Percentiles rank a stretch among this genome's conserved stretches.
phyloP scores from a whole-genome alignment of 2,888 invertebrate genomes.

The Aplocera efformata region DNA sequence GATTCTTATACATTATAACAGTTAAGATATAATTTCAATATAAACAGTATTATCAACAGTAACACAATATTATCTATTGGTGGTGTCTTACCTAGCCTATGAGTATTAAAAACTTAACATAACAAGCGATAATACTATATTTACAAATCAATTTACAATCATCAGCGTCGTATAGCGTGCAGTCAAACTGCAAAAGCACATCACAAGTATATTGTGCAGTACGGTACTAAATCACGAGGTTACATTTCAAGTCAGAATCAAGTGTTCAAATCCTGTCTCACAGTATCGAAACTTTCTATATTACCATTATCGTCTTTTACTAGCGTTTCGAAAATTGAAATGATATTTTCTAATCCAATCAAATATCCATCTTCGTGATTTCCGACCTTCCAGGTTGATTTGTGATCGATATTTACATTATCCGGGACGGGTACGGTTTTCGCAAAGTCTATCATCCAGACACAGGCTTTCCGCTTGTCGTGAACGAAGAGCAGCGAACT shows the following conservation, averaged over 20 bases:
- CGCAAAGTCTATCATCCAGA: constrained; percentile 99
- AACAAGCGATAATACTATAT: constrained; percentile 55
- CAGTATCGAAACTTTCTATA: constrained; percentile 57
- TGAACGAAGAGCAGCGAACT: constrained; percentile 97
- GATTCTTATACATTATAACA: neutral
- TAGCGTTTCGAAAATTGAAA: constrained; percentile 89
- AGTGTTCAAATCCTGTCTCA: constrained; percentile 67
- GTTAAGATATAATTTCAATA: constrained; percentile 11
- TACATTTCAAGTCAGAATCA: constrained; percentile 45
- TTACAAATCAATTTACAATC: constrained; percentile 55
- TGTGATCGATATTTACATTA: constrained; percentile 87
- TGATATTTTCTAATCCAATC: constrained; percentile 94
- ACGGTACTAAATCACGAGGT: constrained; percentile 43
- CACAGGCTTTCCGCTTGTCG: constrained; percentile 91
- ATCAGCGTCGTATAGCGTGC: constrained; percentile 23
- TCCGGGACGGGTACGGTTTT: constrained; percentile 93
- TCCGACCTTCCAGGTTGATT: constrained; percentile 93
- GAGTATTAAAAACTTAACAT: constrained; percentile 68
- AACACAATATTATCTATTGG: constrained; percentile 40
- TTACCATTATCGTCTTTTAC: constrained; percentile 69
- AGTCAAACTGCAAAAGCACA: constrained; percentile 36
- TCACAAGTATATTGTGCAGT: constrained; percentile 30
- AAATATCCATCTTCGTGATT: constrained; percentile 98
- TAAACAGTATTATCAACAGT: constrained; percentile 3
- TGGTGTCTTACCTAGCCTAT: constrained; percentile 54